Percentiles rank a stretch among this genome's conserved stretches.
These are phyloP conservation scores for Glomeris marginata DNA, from an alignment of 2,888 invertebrate species.

Conservation along the genomic window DNA sequence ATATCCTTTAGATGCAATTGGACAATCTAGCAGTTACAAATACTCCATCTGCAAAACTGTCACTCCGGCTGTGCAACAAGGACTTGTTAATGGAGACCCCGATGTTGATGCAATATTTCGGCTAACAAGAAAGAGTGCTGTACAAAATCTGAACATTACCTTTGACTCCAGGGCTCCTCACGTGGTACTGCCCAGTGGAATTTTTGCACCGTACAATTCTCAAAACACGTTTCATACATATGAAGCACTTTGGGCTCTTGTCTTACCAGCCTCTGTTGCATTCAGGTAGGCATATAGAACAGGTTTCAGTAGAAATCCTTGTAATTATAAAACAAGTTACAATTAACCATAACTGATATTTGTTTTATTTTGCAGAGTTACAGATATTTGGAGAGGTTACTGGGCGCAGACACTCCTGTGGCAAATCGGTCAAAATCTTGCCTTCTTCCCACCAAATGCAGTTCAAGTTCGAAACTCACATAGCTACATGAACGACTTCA, in stretches of 20 bases:
- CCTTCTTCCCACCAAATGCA: slow-evolving; percentile 9
- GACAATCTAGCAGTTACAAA: not conserved
- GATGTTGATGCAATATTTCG: slow-evolving; percentile 8
- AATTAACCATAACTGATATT: too few relatives aligned
- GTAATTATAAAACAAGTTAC: too few relatives aligned
- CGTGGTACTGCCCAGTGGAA: slow-evolving; percentile 4
- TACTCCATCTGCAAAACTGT: slow-evolving; percentile 2
- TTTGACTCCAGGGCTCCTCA: slow-evolving; percentile 8
- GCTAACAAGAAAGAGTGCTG: not conserved
- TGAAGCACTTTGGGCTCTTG: slow-evolving; percentile 8
- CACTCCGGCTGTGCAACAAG: slow-evolving; percentile 10
- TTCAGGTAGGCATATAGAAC: not conserved
- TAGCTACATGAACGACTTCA: slow-evolving; percentile 3
- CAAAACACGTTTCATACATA: slow-evolving; percentile 8
- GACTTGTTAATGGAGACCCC: slow-evolving; percentile 8
- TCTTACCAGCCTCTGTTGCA: slow-evolving; percentile 4
- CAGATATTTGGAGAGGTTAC: slow-evolving; percentile 11
- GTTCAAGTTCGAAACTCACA: slow-evolving; percentile 6
- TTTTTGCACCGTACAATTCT: slow-evolving; percentile 8
- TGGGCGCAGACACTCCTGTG: slow-evolving; percentile 11
- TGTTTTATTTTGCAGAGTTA: not conserved
- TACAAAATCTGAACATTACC: not conserved
- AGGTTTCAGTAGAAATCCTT: too few relatives aligned
- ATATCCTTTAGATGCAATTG: slow-evolving; percentile 3
- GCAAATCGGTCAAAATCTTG: slow-evolving; percentile 6